Base-by-base conservation (phyloP, 2,888 invertebrate genomes). In the Tachystola acroxantha region DNA sequence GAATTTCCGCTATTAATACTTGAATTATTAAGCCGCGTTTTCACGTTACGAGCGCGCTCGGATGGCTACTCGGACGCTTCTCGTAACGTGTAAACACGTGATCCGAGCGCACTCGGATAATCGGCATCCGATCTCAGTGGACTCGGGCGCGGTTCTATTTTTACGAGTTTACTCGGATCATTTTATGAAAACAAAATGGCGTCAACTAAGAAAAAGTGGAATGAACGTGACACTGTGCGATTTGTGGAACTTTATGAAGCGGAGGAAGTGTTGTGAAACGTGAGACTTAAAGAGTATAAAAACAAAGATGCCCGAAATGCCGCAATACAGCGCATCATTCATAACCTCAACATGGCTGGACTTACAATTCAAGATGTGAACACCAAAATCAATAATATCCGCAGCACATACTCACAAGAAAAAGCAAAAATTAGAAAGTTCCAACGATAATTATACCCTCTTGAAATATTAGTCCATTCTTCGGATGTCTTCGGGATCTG, bases 161-260 rank as follows among this genome's bases (percentile, higher is more conserved):
- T 24, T 24, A 7, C 24, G 9, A 24, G 24, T 9, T 9, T 2
- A n/a, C 24, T 24, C 24, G 24, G 7, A 24, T 24, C 10, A 11
- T 6, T 12, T 12, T 29, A n/a, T 3, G 6, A 13, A 29, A 29
- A 29, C 12, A 29, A 29, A n/a, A 13, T 12, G 12, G 14, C 12
- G 24, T 9, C 6, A 19, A 32, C 22, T 13, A 20, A 29, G 25
- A 19, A 34, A 24, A 24, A 24, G 24, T 24, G 24, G 24, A 24
- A 7, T 24, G 24, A 24, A 9, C n/a, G 24, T 24, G 24, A 38
- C 25, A 39, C 42, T 10, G 10, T 26, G 4, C 32, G 22, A 10
- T 42, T 42, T 34, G 25, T 42, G 7, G 36, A 36, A 11, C 10
- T 42, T n/a, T 42, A 42, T 16, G 39, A 42, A 30, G 34, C 35